Conservation (phyloP, 1,140 invertebrate species). For the Trinorchestia longiramus region DNA sequence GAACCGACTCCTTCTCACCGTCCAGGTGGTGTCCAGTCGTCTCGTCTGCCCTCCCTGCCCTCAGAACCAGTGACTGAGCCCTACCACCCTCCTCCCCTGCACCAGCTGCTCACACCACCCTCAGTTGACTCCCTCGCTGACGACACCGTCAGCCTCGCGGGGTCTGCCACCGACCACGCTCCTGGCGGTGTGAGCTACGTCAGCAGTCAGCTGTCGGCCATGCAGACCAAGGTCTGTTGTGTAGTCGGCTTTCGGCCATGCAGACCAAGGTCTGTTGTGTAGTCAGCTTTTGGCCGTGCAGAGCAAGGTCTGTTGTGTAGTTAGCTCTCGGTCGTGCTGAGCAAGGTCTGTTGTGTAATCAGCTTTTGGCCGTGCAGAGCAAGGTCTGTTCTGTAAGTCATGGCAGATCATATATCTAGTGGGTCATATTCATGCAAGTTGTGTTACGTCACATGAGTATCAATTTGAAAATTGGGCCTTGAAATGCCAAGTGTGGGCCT, state of each 20-base stretch:
- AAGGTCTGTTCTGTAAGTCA: neutral
- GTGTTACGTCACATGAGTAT: no score
- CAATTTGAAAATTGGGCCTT: no score
- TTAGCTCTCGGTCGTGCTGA: no score
- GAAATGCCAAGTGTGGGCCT: no score
- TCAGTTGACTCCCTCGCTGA: slow-evolving; percentile 56
- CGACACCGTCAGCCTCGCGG: slow-evolving; percentile 61
- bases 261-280: neutral
- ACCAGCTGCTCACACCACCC: slow-evolving; percentile 65
- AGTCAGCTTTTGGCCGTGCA: no score
- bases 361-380: neutral
- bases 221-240: slow-evolving; percentile 3
- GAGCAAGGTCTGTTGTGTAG: no score
- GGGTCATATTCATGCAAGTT: no score
- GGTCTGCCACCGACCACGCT: slow-evolving; percentile 61
- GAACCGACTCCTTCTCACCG: slow-evolving; percentile 59
- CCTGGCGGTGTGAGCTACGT: neutral
- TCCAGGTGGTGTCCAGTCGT: slow-evolving; percentile 45
- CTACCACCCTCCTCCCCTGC: slow-evolving; percentile 64
- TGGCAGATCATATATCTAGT: no score
- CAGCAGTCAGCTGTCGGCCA: slow-evolving; percentile 20
- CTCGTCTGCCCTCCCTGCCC: slow-evolving; percentile 61
- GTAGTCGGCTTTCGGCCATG: slow-evolving; percentile 4
- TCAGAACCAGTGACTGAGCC: slow-evolving; percentile 5
- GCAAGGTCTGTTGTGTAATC: neutral